A percentile compares a stretch with the other conserved stretches of the same genome.
phyloP scores from a whole-genome alignment of 2,113 vertebrate species.

The Trichomycterus rosablanca region DNA sequence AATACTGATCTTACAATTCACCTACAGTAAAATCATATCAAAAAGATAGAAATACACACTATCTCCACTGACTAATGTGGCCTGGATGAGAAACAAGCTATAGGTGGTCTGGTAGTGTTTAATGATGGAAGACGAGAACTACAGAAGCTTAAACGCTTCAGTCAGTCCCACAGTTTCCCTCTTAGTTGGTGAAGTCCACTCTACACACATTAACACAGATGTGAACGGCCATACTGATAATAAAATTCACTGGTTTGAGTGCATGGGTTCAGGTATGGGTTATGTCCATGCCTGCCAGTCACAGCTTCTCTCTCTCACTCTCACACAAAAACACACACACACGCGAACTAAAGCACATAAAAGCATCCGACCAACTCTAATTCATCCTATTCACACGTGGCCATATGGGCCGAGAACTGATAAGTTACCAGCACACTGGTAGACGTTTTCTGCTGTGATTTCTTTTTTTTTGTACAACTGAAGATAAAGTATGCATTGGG shows the following conservation, averaged over 20 bases:
- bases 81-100: no score
- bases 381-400: conserved; percentile 73
- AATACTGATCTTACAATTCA: no score
- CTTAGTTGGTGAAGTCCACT: conserved; percentile 77
- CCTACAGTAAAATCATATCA: no score
- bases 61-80: no score
- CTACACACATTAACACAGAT: conserved; percentile 67
- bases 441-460: conserved; percentile 85
- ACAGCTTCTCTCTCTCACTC: conserved; percentile 25
- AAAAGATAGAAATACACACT: no score
- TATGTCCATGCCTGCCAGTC: conserved; percentile 1
- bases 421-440: conserved; percentile 98
- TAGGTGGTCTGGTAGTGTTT: no score
- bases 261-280: conserved; percentile 55
- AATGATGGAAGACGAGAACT: no score
- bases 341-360: conserved; percentile 84
- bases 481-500: conserved; percentile 99
- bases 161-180: background rate
- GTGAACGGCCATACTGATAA: background rate
- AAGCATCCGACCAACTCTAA: conserved; percentile 93
- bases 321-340: conserved; percentile 47
- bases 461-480: conserved; percentile 98
- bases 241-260: conserved; percentile 14
- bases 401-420: conserved; percentile 83
- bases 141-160: no score